These are phyloP conservation scores for Meandrina meandrites DNA, from an alignment of 92 coral and sea anemone species.

Conservation along the genomic window DNA sequence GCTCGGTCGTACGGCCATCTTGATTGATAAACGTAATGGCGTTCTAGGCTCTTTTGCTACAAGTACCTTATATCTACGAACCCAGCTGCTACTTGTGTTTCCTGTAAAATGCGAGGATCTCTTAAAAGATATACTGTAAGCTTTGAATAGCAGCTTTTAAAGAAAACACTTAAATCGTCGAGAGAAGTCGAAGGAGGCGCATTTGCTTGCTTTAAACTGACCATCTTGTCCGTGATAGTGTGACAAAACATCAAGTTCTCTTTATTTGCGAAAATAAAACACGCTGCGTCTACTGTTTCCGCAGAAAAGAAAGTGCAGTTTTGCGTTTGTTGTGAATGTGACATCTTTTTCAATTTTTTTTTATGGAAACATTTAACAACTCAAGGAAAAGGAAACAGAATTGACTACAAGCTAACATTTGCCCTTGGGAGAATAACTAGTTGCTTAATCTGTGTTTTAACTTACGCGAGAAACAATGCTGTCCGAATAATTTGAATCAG, in stretches of 20 bases:
- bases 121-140: background rate
- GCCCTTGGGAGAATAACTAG: too few relatives aligned
- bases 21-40: background rate
- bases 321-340: background rate
- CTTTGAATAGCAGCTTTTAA: background rate
- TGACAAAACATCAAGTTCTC: background rate
- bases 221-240: background rate
- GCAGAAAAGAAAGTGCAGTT: background rate
- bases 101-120: constrained; percentile 1
- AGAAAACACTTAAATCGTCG: background rate
- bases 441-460: too few relatives aligned
- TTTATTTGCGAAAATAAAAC: background rate
- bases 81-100: background rate
- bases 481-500: background rate
- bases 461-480: background rate
- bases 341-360: background rate
- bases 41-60: background rate
- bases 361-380: background rate
- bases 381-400: background rate
- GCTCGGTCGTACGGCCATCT: background rate
- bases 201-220: background rate
- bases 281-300: background rate
- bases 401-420: background rate
- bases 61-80: background rate
- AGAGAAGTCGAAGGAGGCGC: background rate